These are phyloP conservation scores for Euglossa dilemma DNA, from an alignment of 1,140 invertebrate genomes.

Conservation along the genomic window DNA sequence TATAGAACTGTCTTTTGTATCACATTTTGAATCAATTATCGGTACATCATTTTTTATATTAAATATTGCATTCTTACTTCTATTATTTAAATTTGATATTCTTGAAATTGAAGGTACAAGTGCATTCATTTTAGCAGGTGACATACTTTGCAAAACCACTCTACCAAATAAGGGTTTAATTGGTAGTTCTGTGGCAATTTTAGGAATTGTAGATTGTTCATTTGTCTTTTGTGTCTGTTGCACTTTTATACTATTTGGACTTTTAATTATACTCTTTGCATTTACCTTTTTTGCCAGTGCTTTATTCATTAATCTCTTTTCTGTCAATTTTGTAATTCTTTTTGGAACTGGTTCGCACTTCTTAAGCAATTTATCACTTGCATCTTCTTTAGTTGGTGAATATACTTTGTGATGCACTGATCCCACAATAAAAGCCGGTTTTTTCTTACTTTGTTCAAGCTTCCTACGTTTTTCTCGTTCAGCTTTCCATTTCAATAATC, in stretches of 20 bases:
- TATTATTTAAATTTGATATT: background rate
- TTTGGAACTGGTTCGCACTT: conserved; percentile 37
- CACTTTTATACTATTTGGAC: too few species aligned
- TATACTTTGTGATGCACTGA: conserved; percentile 75
- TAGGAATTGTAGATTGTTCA: background rate
- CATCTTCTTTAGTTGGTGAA: conserved; percentile 64
- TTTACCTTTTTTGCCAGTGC: too few species aligned
- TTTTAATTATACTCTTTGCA: conserved; percentile 4
- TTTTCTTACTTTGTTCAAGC: conserved; percentile 67
- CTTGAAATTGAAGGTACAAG: too few species aligned
- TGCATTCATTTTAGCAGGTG: too few species aligned
- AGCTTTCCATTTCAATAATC: conserved; percentile 75
- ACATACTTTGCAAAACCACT: too few species aligned
- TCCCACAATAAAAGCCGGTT: conserved; percentile 78
- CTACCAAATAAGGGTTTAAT: too few species aligned
- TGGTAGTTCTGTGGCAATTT: too few species aligned
- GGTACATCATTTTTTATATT: background rate
- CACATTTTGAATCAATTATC: background rate
- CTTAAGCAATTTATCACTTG: conserved; percentile 12
- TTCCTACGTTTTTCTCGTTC: conserved; percentile 71
- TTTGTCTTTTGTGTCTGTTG: background rate
- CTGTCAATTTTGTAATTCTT: conserved; percentile 73
- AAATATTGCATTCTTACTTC: background rate
- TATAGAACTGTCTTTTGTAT: background rate
- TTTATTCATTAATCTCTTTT: conserved; percentile 73